Conservation (phyloP, 2,797 vertebrate species). For the Sebastes flavidus region DNA sequence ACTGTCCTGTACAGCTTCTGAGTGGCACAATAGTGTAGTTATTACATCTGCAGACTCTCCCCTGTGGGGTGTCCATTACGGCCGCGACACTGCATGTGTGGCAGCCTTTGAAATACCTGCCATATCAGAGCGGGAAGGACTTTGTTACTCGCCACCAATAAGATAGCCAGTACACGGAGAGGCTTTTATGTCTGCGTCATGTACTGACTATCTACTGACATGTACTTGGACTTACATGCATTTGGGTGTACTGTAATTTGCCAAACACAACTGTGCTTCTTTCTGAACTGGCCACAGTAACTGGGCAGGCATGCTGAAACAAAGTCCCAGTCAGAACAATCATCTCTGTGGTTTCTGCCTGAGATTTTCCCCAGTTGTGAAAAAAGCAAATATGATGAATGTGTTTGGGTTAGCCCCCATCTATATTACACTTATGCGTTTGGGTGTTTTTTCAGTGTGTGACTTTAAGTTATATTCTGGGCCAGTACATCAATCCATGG, state of each 20-base stretch:
- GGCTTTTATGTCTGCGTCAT: slow-evolving; percentile 31
- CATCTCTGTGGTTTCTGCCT: slow-evolving; percentile 69
- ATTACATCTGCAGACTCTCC: slow-evolving; percentile 61
- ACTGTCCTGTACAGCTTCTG: slow-evolving; percentile 54
- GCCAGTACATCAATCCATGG: neutral
- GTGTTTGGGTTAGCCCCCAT: slow-evolving; percentile 37
- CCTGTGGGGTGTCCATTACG: slow-evolving; percentile 65
- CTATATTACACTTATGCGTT: slow-evolving; percentile 20
- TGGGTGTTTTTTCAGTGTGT: slow-evolving; percentile 11
- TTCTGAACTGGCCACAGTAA: slow-evolving; percentile 60
- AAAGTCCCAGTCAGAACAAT: slow-evolving; percentile 63
- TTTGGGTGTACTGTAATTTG: slow-evolving; percentile 55
- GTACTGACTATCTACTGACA: slow-evolving; percentile 18
- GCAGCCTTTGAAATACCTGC: slow-evolving; percentile 59
- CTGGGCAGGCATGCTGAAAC: slow-evolving; percentile 65
- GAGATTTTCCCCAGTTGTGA: slow-evolving; percentile 42
- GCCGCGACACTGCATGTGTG: slow-evolving; percentile 51
- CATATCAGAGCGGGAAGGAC: slow-evolving; percentile 39
- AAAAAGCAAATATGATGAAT: slow-evolving; percentile 55
- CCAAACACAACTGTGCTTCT: slow-evolving; percentile 67
- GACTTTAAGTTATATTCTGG: slow-evolving; percentile 8
- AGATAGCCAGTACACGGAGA: slow-evolving; percentile 48
- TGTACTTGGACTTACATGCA: slow-evolving; percentile 15
- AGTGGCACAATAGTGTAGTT: slow-evolving; percentile 61
- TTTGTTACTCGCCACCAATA: slow-evolving; percentile 39